phyloP scores from a whole-genome alignment of 2,113 vertebrate species.

The Otus sunia region DNA sequence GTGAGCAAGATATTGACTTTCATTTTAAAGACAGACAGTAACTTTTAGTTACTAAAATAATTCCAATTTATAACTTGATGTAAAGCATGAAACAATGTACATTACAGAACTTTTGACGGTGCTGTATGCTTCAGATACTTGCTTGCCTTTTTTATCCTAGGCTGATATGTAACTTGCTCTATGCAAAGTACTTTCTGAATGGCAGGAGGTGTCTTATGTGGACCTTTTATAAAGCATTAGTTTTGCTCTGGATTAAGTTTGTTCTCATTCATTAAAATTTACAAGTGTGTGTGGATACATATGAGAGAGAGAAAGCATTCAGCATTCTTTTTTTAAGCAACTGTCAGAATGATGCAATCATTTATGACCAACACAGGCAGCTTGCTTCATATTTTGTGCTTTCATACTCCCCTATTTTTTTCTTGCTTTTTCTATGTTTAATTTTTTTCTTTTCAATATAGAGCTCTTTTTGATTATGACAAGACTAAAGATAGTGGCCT shows the following conservation, averaged over 20 bases:
- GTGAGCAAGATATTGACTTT: not conserved
- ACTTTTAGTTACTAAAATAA: not conserved
- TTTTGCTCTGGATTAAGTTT: not conserved
- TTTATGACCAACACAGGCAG: not conserved
- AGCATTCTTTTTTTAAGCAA: not conserved
- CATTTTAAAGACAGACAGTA: not conserved
- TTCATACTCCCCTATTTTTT: not conserved
- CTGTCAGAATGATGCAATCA: not conserved
- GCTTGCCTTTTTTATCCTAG: not conserved
- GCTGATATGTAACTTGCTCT: not conserved
- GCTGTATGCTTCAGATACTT: not conserved
- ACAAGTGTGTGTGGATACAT: not conserved
- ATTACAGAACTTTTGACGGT: not conserved
- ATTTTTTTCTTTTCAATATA: slow-evolving; percentile 34
- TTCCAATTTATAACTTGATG: not conserved
- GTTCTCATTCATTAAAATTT: not conserved
- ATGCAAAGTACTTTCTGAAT: not conserved
- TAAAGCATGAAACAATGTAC: not conserved
- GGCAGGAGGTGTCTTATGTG: not conserved
- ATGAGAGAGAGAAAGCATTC: not conserved
- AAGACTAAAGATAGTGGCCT: slow-evolving; percentile 85
- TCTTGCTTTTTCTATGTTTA: not conserved
- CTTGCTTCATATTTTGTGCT: not conserved
- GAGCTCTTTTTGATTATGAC: slow-evolving; percentile 86
- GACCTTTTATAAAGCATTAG: not conserved